Evolutionary conservation across 2,113 vertebrate genomes (phyloP).

Genomic region (Urocolius indicus): DNA sequence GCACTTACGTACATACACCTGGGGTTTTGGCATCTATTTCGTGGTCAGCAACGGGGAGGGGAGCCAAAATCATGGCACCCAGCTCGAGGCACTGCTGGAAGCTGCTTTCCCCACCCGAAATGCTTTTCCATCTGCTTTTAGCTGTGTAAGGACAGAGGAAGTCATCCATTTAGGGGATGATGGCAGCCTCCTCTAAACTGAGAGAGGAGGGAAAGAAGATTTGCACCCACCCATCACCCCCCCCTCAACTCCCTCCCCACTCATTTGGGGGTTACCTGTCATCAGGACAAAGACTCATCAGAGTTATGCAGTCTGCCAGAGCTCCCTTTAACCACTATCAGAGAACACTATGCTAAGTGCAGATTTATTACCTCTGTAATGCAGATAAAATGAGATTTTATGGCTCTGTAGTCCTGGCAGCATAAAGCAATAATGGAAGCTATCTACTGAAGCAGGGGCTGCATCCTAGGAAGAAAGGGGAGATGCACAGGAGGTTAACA

Average conservation of each 20-base stretch:
- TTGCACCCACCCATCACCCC: neutral
- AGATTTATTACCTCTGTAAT: constrained; percentile 53
- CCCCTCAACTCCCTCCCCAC: neutral
- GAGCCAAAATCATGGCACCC: neutral
- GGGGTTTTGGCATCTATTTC: neutral
- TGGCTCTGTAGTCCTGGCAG: constrained; percentile 35
- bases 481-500: neutral
- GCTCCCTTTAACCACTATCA: neutral
- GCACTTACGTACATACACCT: fast-evolving
- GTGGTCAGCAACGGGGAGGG: neutral
- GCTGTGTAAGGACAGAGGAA: neutral
- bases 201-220: neutral
- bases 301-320: neutral
- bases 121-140: neutral
- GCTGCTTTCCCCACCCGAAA: neutral
- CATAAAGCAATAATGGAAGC: constrained; percentile 36
- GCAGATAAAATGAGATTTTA: constrained; percentile 60
- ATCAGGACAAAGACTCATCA: neutral
- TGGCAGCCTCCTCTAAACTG: neutral
- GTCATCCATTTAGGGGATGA: no score
- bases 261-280: neutral
- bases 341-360: neutral
- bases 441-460: neutral
- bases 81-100: neutral
- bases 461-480: neutral